A percentile compares a stretch with the other conserved stretches of the same genome.
Conservation (phyloP, 2,797 vertebrate species). For the Numenius phaeopus region DNA sequence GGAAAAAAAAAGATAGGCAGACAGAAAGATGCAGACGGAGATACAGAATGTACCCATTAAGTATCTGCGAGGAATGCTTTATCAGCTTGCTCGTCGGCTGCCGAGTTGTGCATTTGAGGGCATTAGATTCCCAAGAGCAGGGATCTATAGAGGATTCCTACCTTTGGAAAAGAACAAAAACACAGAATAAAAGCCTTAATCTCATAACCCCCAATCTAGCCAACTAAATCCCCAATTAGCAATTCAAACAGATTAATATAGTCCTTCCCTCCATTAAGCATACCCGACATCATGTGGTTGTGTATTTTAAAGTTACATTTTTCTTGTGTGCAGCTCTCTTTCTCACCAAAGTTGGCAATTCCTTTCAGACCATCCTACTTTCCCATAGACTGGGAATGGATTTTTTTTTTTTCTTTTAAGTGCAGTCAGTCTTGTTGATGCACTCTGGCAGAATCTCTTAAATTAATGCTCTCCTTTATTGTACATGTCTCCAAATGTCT, state of each 20-base stretch:
- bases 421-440: background rate
- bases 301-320: conserved; percentile 53
- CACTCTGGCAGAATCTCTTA: background rate
- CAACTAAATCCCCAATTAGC: conserved; percentile 70
- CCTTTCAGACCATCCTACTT: conserved; percentile 41
- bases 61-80: conserved; percentile 35
- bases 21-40: conserved; percentile 38
- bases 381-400: background rate
- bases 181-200: conserved; percentile 70
- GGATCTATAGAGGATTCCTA: conserved; percentile 59
- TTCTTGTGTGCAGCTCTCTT: conserved; percentile 31
- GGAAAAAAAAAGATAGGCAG: background rate
- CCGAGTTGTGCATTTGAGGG: conserved; percentile 27
- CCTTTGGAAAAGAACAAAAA: conserved; percentile 72
- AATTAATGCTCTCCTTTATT: background rate
- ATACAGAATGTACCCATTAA: conserved; percentile 29
- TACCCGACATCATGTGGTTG: conserved; percentile 5
- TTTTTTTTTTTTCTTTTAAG: background rate
- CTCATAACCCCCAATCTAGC: conserved; percentile 48
- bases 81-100: conserved; percentile 50
- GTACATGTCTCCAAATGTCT: background rate
- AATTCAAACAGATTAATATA: conserved; percentile 70
- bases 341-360: conserved; percentile 48
- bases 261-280: conserved; percentile 49
- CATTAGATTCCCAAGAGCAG: conserved; percentile 39